These are phyloP conservation scores for Leptobrachium ailaonicum DNA, from an alignment of 2,113 vertebrate species.

Conservation along the genomic window DNA sequence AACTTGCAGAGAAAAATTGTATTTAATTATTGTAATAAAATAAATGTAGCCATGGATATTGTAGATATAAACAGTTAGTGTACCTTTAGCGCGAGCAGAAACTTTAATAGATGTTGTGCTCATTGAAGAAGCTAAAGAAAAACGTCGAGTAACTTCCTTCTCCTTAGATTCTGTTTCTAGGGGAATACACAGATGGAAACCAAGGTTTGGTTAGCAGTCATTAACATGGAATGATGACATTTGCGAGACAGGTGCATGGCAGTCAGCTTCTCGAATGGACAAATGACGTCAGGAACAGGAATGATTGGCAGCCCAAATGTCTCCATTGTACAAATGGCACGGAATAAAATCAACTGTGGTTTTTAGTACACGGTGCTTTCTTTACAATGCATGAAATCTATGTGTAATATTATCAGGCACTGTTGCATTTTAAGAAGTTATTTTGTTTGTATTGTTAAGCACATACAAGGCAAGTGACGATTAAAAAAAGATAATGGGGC, in stretches of 20 bases:
- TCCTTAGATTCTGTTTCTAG: constrained; percentile 79
- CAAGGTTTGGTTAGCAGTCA: constrained; percentile 55
- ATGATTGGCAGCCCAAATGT: too few species aligned
- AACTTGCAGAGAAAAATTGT: background rate
- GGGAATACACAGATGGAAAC: constrained; percentile 62
- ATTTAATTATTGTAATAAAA: background rate
- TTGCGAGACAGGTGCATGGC: background rate
- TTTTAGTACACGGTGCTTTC: too few species aligned
- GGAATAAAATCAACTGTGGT: too few species aligned
- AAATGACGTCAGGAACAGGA: too few species aligned
- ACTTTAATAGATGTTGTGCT: constrained; percentile 70
- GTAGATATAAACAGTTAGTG: constrained; percentile 6
- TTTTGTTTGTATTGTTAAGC: too few species aligned
- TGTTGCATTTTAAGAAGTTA: too few species aligned
- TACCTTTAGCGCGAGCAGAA: constrained; percentile 86
- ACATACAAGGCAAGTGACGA: too few species aligned
- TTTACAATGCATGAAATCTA: too few species aligned
- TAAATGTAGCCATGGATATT: background rate
- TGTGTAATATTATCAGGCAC: too few species aligned
- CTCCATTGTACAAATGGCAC: too few species aligned
- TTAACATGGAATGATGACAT: background rate
- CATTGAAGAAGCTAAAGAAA: constrained; percentile 86
- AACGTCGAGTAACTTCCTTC: constrained; percentile 79
- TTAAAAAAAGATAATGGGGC: too few species aligned
- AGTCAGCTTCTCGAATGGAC: too few species aligned